Evolutionary conservation across 2,113 vertebrate genomes (phyloP).

Genomic region (Rhinogobius similis): DNA sequence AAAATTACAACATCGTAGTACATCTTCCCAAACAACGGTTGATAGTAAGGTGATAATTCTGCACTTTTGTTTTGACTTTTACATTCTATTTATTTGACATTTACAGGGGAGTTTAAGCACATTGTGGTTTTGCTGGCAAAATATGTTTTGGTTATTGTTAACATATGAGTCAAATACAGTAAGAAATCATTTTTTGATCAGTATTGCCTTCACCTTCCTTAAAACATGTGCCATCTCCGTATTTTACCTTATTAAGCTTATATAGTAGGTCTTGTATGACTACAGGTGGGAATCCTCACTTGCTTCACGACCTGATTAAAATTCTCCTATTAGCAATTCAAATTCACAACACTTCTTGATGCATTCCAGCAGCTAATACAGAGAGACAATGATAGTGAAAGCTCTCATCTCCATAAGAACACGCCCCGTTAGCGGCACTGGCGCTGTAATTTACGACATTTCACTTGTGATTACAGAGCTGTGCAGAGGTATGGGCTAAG

Average conservation of each 20-base stretch:
- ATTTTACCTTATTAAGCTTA: neutral
- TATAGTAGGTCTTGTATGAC: neutral
- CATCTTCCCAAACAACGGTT: too few relatives aligned
- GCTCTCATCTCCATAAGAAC: conserved; percentile 10
- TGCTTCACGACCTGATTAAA: neutral
- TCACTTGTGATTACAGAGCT: neutral
- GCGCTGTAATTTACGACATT: conserved; percentile 2
- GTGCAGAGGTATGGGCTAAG: neutral
- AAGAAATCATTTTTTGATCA: too few relatives aligned
- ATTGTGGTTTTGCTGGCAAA: neutral
- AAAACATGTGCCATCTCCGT: neutral
- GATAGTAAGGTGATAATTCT: neutral
- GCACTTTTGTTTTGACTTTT: neutral
- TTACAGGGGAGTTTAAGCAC: neutral
- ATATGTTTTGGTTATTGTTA: too few relatives aligned
- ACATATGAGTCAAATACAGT: too few relatives aligned
- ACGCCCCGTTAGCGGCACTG: neutral
- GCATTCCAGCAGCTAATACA: conserved; percentile 6
- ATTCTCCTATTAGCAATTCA: conserved; percentile 7
- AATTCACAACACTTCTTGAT: conserved; percentile 10
- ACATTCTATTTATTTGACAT: neutral
- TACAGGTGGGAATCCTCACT: conserved; percentile 6
- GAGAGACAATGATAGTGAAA: conserved; percentile 10
- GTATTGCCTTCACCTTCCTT: neutral
- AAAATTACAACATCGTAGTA: too few relatives aligned